Evolutionary conservation across 2,113 vertebrate genomes (phyloP), one percentile per base, ranked within the genome.

Genomic region (Peromyscus leucopus): DNA sequence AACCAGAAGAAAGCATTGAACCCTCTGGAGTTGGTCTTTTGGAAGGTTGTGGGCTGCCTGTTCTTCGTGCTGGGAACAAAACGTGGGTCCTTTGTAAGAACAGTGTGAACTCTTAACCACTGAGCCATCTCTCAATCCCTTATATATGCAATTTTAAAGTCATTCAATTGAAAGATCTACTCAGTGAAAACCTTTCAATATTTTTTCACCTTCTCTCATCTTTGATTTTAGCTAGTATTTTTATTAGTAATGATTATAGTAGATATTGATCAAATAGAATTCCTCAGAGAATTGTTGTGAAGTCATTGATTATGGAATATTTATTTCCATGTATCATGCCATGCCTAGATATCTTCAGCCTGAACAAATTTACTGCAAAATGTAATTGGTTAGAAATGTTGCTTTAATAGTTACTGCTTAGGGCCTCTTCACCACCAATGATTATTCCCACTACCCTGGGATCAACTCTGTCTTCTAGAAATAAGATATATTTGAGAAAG

Each of bases 191-290:
- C 48, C 46, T 89, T 90, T 87, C 39, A 86, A 84, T 90, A 83
- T 2, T 8, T 57, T 92, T 75, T 84, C 10, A 84, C 10, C 9
- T 21, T 74, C 33, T 74, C 76, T 89, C 10, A 24, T 94, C 48
- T 91, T 89, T 63, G 36, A 91, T 75, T 96, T 33, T 42, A 92
- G 36, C 82, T 90, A 51, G n/a, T 63, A 69, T 71, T 91, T 93
- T 31, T 33, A 76, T 80, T 19, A 69, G 17, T 67, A 84, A 85
- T 75, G 75, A 63, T 93, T 89, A 86, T 17, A 86, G 33, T 42
- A 55, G 17, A 51, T 69, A 39, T 16, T 9, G 5, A 71, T 46
- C 39, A 76, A 89, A 84, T 55, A 84, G 24, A 36, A 48, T 31
- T 90, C 19, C 51, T 82, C 39, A 76, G 79, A 75, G 24, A 92